Evolutionary conservation across 2,888 invertebrate genomes (phyloP).

Genomic region (Teleiodes luculella): DNA sequence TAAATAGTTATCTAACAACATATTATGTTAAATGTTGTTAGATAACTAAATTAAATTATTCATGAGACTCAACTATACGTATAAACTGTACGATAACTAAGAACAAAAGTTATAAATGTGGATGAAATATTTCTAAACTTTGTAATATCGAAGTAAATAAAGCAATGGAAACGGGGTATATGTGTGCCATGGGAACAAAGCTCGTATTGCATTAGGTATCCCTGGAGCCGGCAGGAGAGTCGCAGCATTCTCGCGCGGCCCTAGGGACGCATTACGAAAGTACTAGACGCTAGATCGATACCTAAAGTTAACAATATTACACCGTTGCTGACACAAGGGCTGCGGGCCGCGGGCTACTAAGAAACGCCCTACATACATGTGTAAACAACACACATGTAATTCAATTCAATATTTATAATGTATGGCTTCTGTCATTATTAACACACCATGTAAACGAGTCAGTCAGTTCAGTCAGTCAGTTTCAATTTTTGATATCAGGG

Average conservation of each 20-base stretch:
- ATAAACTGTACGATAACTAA: not conserved
- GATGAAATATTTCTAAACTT: constrained; percentile 3
- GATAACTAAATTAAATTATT: too few relatives aligned
- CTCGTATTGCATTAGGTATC: constrained; percentile 72
- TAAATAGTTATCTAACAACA: too few relatives aligned
- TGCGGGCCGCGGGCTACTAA: too few relatives aligned
- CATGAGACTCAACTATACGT: not conserved
- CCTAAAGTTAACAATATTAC: constrained; percentile 53
- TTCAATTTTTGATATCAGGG: too few relatives aligned
- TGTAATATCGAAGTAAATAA: constrained; percentile 22
- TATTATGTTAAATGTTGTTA: too few relatives aligned
- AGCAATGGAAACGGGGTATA: constrained; percentile 37
- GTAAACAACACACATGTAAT: too few relatives aligned
- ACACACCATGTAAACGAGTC: too few relatives aligned
- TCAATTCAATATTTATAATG: too few relatives aligned
- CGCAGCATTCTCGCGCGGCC: constrained; percentile 65
- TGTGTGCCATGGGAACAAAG: constrained; percentile 37
- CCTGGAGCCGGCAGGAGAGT: constrained; percentile 53
- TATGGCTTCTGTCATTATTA: too few relatives aligned
- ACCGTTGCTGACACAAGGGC: constrained; percentile 45
- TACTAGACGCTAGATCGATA: constrained; percentile 73
- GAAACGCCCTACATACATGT: too few relatives aligned
- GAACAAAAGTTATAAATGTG: not conserved
- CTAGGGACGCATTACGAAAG: constrained; percentile 73
- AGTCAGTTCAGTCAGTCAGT: too few relatives aligned